Conservation (phyloP, 2,888 invertebrate genomes). For the Acrobasis consociella region DNA sequence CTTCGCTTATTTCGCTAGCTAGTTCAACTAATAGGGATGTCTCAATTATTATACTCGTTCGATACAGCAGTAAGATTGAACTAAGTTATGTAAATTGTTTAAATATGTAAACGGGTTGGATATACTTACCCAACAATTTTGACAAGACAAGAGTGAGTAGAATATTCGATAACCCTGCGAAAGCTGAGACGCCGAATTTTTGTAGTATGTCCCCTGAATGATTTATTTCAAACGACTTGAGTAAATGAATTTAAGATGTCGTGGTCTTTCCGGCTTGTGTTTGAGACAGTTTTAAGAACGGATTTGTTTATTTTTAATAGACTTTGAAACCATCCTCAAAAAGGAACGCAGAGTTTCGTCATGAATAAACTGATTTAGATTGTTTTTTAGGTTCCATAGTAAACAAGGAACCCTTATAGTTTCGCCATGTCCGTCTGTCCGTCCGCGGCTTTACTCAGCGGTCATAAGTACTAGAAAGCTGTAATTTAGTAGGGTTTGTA, state of each 20-base stretch:
- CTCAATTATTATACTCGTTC: not conserved
- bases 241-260: constrained; percentile 35
- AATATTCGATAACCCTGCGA: constrained; percentile 44
- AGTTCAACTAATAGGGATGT: no score
- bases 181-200: constrained; percentile 48
- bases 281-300: not conserved
- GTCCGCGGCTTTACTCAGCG: no score
- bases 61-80: constrained; percentile 9
- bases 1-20: no score
- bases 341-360: no score
- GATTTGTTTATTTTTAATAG: no score
- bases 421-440: no score
- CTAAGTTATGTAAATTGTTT: constrained; percentile 21
- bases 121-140: constrained; percentile 31
- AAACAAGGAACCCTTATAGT: no score
- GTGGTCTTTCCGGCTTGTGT: not conserved
- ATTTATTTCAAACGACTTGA: constrained; percentile 46
- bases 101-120: constrained; percentile 27
- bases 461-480: no score
- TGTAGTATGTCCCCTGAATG: constrained; percentile 43
- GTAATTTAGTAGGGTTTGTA: no score
- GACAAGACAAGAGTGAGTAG: constrained; percentile 37
- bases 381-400: no score
- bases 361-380: no score
- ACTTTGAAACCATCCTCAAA: no score